These are phyloP conservation scores for Julus scanicus DNA, from an alignment of 2,888 invertebrate genomes.

Conservation along the genomic window DNA sequence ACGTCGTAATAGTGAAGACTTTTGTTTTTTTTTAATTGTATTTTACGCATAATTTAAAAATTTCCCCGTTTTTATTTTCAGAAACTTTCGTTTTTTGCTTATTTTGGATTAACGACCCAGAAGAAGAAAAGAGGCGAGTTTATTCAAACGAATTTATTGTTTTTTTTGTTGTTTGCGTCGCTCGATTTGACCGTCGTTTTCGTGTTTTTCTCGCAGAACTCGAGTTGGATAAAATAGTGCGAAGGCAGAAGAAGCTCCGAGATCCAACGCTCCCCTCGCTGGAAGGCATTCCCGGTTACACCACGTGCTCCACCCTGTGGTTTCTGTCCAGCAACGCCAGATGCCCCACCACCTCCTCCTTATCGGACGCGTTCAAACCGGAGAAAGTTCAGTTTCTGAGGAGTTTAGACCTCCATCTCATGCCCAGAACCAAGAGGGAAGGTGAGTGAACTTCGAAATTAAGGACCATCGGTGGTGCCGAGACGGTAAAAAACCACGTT, in stretches of 20 bases:
- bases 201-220: slow-evolving; percentile 61
- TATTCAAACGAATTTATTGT: neutral
- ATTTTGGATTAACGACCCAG: slow-evolving; percentile 63
- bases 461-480: too few species aligned
- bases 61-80: slow-evolving; percentile 49
- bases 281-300: slow-evolving; percentile 53
- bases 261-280: slow-evolving; percentile 63
- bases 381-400: slow-evolving; percentile 62
- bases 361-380: neutral
- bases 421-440: slow-evolving; percentile 61
- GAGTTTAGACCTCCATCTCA: slow-evolving; percentile 61
- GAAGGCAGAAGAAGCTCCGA: slow-evolving; percentile 62
- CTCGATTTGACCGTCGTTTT: neutral
- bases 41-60: neutral
- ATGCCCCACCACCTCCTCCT: too few species aligned
- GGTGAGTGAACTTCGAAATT: slow-evolving; percentile 58
- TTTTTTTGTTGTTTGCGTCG: neutral
- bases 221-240: slow-evolving; percentile 62
- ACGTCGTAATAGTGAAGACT: too few species aligned
- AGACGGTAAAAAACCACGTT: too few species aligned
- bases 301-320: neutral
- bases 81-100: slow-evolving; percentile 63
- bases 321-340: neutral
- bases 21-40: too few species aligned
- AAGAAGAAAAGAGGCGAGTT: slow-evolving; percentile 61